These are phyloP conservation scores for Neria commutata DNA, from an alignment of 2,888 invertebrate species.

Conservation along the genomic window DNA sequence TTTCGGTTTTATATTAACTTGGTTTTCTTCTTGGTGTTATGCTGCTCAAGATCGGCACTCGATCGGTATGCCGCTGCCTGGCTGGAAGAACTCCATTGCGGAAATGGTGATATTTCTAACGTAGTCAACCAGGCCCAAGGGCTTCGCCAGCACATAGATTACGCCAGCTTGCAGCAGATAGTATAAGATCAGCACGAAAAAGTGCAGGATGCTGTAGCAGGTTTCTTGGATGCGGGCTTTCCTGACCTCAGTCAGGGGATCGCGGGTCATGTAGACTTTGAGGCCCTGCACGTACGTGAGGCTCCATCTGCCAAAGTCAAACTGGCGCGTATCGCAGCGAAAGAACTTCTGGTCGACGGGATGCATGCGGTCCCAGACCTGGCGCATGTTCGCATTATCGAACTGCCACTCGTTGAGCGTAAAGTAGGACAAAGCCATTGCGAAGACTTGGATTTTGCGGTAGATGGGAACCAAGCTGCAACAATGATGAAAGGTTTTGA, in stretches of 20 bases:
- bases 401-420: conserved; percentile 29
- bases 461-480: conserved; percentile 32
- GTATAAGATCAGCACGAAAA: too few relatives aligned
- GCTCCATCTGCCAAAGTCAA: conserved; percentile 6
- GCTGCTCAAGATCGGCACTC: too few relatives aligned
- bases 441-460: conserved; percentile 26
- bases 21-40: too few relatives aligned
- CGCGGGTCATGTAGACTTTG: conserved; percentile 28
- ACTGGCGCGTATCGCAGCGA: conserved; percentile 26
- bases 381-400: conserved; percentile 27
- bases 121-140: too few relatives aligned
- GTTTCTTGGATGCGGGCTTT: too few relatives aligned
- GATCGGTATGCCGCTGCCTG: too few relatives aligned
- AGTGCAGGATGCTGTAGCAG: too few relatives aligned
- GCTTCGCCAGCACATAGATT: too few relatives aligned
- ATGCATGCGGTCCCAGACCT: conserved; percentile 24
- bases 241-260: conserved; percentile 20
- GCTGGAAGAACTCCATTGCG: too few relatives aligned
- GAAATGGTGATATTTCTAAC: too few relatives aligned
- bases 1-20: too few relatives aligned
- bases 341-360: conserved; percentile 26
- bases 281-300: conserved; percentile 30
- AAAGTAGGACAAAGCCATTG: conserved; percentile 25
- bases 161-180: too few relatives aligned
- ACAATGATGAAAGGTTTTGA: conserved; percentile 34